Evolutionary conservation across 2,113 vertebrate species (phyloP).

Genomic region (Laterallus jamaicensis): DNA sequence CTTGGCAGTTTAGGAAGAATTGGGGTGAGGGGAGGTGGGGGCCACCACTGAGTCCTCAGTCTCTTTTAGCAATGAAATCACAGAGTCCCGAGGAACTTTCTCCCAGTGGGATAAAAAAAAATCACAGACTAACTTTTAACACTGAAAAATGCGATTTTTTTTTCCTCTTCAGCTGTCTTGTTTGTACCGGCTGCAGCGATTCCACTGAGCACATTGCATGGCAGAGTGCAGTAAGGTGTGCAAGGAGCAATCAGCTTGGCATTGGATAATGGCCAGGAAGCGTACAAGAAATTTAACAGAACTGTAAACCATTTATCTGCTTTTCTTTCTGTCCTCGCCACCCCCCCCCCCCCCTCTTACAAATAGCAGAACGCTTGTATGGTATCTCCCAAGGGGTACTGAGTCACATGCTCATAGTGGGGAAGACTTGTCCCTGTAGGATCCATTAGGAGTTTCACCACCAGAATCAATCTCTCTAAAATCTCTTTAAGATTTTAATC

Average conservation of each 20-base stretch:
- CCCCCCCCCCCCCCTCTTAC: no score
- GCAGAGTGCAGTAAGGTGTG: background rate
- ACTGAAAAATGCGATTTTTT: background rate
- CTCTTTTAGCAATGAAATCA: background rate
- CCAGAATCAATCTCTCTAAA: background rate
- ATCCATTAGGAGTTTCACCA: background rate
- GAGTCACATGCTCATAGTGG: background rate
- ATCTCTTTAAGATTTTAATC: background rate
- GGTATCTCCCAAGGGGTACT: accelerated
- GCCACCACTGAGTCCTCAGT: background rate
- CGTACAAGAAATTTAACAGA: background rate
- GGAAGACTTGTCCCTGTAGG: background rate
- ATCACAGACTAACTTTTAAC: background rate
- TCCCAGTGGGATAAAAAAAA: background rate
- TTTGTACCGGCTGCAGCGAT: background rate
- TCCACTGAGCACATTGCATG: background rate
- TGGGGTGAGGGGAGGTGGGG: accelerated
- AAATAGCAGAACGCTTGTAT: background rate
- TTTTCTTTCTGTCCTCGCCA: background rate
- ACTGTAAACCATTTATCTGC: background rate
- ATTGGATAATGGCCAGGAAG: background rate
- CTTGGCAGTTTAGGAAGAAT: background rate
- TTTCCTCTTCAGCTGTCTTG: background rate
- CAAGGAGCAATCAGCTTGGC: background rate
- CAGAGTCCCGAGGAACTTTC: background rate